Evolutionary conservation across 2,888 invertebrate species (phyloP).

Genomic region (Amphipyra berbera): DNA sequence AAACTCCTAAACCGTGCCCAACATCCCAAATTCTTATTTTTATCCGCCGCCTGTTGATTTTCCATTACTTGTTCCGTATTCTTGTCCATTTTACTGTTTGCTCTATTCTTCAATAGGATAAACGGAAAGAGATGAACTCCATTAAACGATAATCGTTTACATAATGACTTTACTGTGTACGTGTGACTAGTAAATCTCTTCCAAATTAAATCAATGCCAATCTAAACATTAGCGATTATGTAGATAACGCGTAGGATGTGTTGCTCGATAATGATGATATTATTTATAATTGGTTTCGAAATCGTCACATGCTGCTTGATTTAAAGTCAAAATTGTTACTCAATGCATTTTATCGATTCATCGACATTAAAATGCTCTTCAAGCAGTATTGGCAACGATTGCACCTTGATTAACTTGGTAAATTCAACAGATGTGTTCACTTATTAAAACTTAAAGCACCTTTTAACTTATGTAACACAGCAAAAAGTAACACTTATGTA

Average conservation of each 20-base stretch:
- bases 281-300: conserved; percentile 34
- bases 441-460: conserved; percentile 22
- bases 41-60: conserved; percentile 18
- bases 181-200: conserved; percentile 36
- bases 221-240: conserved; percentile 48
- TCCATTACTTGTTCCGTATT: conserved; percentile 26
- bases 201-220: conserved; percentile 56
- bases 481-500: conserved; percentile 24
- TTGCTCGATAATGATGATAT: conserved; percentile 42
- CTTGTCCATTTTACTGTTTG: conserved; percentile 55
- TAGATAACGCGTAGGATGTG: conserved; percentile 43
- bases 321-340: conserved; percentile 32
- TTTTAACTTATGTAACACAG: conserved; percentile 18
- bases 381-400: conserved; percentile 20
- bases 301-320: conserved; percentile 37
- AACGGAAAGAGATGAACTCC: conserved; percentile 17
- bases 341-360: conserved; percentile 36
- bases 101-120: conserved; percentile 7
- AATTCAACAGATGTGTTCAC: conserved; percentile 34
- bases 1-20: conserved; percentile 83
- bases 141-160: conserved; percentile 29
- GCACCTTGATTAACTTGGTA: conserved; percentile 31
- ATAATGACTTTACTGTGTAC: conserved; percentile 24
- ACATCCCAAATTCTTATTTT: conserved; percentile 68
- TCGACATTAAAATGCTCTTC: conserved; percentile 42